A percentile compares a stretch with the other conserved stretches of the same genome.
These are phyloP conservation scores for Xestia sexstrigata DNA, from an alignment of 2,888 invertebrate genomes.

Conservation along the genomic window DNA sequence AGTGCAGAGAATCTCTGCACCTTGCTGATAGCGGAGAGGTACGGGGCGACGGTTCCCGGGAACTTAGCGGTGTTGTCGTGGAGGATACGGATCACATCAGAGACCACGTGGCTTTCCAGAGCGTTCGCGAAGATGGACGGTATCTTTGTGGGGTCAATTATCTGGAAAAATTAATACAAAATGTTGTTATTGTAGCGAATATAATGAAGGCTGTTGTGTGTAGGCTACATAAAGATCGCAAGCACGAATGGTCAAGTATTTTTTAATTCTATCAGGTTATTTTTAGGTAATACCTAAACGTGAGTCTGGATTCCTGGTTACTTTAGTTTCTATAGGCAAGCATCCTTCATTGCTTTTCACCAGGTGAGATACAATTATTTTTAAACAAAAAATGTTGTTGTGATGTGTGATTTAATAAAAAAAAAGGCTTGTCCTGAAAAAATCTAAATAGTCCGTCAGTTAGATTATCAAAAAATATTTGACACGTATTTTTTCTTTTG, in stretches of 20 bases:
- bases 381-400: too few species aligned
- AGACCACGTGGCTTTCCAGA: constrained; percentile 92
- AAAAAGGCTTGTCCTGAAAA: too few species aligned
- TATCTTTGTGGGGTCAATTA: constrained; percentile 90
- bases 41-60: constrained; percentile 84
- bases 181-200: not conserved
- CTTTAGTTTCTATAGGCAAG: not conserved
- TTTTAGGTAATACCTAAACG: not conserved
- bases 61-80: constrained; percentile 83
- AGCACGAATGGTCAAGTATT: too few species aligned
- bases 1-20: constrained; percentile 93
- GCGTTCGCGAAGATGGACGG: constrained; percentile 92
- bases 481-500: too few species aligned
- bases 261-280: too few species aligned
- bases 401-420: too few species aligned
- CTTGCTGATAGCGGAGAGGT: constrained; percentile 88
- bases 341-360: not conserved
- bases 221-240: too few species aligned
- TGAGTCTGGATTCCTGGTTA: not conserved
- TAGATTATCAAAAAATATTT: too few species aligned
- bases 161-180: constrained; percentile 75
- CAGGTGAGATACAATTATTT: not conserved
- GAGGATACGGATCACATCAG: constrained; percentile 89
- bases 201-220: not conserved
- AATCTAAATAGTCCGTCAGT: too few species aligned